Percentiles rank a stretch among this genome's conserved stretches.
phyloP scores from a whole-genome alignment of 2,113 vertebrate species.

The Ciconia maguari region DNA sequence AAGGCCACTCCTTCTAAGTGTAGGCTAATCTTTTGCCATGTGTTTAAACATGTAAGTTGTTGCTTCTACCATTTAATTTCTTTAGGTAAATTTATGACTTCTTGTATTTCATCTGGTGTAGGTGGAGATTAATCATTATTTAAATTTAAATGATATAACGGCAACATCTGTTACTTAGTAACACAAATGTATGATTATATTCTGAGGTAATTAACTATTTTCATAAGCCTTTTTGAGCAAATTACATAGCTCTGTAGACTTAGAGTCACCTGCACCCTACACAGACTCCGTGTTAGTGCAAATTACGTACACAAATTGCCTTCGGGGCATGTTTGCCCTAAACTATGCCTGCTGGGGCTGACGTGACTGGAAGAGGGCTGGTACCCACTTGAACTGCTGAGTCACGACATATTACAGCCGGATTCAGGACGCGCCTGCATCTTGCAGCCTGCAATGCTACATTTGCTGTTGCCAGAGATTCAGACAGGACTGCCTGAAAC shows the following conservation, averaged over 20 bases:
- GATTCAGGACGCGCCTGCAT: accelerated
- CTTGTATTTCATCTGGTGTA: conserved; percentile 18
- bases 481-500: background rate
- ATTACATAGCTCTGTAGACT: conserved; percentile 40
- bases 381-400: background rate
- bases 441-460: background rate
- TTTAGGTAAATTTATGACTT: conserved; percentile 41
- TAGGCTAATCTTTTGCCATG: background rate
- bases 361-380: background rate
- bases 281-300: background rate
- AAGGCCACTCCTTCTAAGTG: background rate
- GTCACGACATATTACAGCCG: background rate
- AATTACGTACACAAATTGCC: background rate
- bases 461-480: background rate
- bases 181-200: conserved; percentile 59
- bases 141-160: conserved; percentile 29
- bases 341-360: background rate
- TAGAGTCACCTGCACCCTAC: background rate
- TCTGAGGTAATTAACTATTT: conserved; percentile 45
- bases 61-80: background rate
- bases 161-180: conserved; percentile 65
- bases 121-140: conserved; percentile 50
- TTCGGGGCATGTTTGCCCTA: background rate
- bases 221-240: conserved; percentile 49
- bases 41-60: background rate